Evolutionary conservation across 2,888 invertebrate species (phyloP), one percentile per base, ranked within the genome.

Genomic region (Hesperia comma): DNA sequence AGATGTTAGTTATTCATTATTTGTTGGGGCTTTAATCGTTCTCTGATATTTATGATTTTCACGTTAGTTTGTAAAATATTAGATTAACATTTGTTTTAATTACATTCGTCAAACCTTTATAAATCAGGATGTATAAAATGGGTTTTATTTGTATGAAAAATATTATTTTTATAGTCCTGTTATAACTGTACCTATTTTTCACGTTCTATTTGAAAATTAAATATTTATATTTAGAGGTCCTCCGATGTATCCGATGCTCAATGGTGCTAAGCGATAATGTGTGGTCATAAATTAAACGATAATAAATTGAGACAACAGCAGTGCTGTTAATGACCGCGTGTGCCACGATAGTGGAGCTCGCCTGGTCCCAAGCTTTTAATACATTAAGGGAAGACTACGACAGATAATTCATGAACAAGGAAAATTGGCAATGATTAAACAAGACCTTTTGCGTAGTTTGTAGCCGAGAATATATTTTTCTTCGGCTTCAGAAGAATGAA

Each of bases 221-320:
- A 51, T 8, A 17, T 37, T 2, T 15, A 10, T 49, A 19, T 4
- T 10, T 19, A 19, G 2, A 49, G 49, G 5, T 19, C n/a, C 19
- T 8, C 3, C 8, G 2, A 49, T 49, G 17, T 73, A 76, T 77
- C n/a, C n/a, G n/a, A n/a, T 75, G 86, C 84, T 87, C 88, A 89
- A 90, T 87, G 87, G 88, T 75, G 87, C 88, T 86, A 86, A 90
- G 85, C 88, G 89, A 86, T 89, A 91, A 91, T 90, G 87, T 90
- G 86, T 87, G 87, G 86, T 81, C 84, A 90, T 92, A 91, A 92
- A 92, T 92, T 90, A 88, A 85, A 83, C 88, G 89, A 88, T 92
- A 91, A 92, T 91, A 92, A 90, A 88, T 90, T 88, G 82, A 86
- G 91, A 90, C 90, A 90, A 88, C 88, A 87, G 83, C 88, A 82